These are phyloP conservation scores for Romanogobio albipinnatus DNA, from an alignment of 2,113 vertebrate genomes.

Conservation along the genomic window DNA sequence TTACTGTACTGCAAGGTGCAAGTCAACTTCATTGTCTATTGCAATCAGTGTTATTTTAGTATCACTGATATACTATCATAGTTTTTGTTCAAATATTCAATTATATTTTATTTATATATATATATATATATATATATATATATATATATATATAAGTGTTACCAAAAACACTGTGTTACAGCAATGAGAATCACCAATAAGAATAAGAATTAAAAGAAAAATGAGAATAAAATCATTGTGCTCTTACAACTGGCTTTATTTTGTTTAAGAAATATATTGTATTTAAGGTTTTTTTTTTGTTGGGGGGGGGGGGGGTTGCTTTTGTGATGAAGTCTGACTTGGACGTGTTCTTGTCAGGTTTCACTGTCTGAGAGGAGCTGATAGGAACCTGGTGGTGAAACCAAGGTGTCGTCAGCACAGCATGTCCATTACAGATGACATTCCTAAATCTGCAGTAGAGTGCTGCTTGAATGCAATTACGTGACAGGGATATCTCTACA, in stretches of 20 bases:
- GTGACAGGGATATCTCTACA: conserved; percentile 52
- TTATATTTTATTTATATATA: too few species aligned
- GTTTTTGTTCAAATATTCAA: background rate
- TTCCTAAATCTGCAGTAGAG: conserved; percentile 23
- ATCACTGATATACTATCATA: background rate
- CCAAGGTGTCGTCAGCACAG: conserved; percentile 25
- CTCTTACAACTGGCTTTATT: too few species aligned
- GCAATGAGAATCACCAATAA: too few species aligned
- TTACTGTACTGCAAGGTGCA: background rate
- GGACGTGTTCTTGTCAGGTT: background rate
- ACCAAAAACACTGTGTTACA: too few species aligned
- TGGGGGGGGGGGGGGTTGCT: too few species aligned
- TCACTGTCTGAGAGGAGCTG: background rate
- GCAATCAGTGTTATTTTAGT: background rate
- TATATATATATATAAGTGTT: too few species aligned
- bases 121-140: too few species aligned
- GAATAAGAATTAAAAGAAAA: too few species aligned
- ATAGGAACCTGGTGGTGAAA: background rate
- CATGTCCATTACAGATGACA: conserved; percentile 39
- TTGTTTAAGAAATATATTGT: too few species aligned
- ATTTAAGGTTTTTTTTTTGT: too few species aligned
- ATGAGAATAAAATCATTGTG: too few species aligned
- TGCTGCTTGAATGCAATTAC: conserved; percentile 37
- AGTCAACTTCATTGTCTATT: background rate
- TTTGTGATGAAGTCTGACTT: background rate